Evolutionary conservation across 2,888 invertebrate species (phyloP).

Genomic region (Drosophila lacicola): DNA sequence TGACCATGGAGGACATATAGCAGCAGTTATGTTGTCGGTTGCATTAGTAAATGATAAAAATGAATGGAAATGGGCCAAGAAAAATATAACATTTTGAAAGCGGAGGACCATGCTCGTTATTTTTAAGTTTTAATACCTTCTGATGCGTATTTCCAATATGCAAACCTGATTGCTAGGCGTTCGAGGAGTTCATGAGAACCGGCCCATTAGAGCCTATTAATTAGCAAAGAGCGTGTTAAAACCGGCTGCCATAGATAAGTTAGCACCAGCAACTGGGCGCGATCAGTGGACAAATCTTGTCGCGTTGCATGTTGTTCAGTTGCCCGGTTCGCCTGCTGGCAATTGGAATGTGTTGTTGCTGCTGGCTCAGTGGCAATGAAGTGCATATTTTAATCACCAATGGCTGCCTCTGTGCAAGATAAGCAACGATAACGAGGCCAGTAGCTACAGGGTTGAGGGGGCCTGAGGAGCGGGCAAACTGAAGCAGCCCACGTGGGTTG

Average conservation of each 20-base stretch:
- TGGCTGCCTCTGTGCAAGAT: slow-evolving; percentile 79
- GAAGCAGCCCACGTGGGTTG: slow-evolving; percentile 38
- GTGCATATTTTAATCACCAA: slow-evolving; percentile 79
- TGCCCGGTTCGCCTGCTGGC: slow-evolving; percentile 4
- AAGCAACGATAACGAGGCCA: slow-evolving; percentile 70
- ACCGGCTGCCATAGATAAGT: slow-evolving; percentile 69
- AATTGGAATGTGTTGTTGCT: slow-evolving; percentile 41
- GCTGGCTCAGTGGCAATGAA: slow-evolving; percentile 66
- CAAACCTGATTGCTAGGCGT: slow-evolving; percentile 33
- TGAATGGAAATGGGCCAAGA: background rate
- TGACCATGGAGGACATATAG: no score
- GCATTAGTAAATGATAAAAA: background rate
- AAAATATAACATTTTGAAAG: background rate
- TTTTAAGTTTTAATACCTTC: slow-evolving; percentile 10
- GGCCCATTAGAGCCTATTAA: slow-evolving; percentile 69
- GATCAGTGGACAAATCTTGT: slow-evolving; percentile 66
- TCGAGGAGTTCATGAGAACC: slow-evolving; percentile 40
- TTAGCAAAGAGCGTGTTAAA: slow-evolving; percentile 71
- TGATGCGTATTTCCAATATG: slow-evolving; percentile 26
- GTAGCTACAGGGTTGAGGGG: slow-evolving; percentile 7
- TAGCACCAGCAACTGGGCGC: slow-evolving; percentile 33
- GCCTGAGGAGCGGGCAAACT: no score
- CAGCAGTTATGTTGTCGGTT: no score
- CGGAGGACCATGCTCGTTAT: slow-evolving; percentile 4
- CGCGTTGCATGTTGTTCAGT: slow-evolving; percentile 63